Percentiles rank a stretch among this genome's conserved stretches.
phyloP scores from a whole-genome alignment of 2,113 vertebrate species.

The Lynx canadensis region DNA sequence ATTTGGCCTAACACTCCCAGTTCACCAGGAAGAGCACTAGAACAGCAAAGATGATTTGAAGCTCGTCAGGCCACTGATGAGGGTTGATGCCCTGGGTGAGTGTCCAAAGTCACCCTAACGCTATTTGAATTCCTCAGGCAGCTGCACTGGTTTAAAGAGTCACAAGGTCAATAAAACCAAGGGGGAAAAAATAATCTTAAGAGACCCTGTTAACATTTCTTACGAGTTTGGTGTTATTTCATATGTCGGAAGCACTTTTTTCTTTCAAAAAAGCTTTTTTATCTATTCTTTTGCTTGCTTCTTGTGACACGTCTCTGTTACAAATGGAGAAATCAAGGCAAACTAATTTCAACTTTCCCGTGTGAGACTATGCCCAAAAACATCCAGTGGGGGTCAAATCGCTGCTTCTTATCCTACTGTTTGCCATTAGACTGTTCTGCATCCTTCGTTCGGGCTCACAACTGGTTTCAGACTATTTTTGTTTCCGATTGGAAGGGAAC shows the following conservation, averaged over 20 bases:
- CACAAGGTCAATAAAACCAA: neutral
- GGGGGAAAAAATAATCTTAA: neutral
- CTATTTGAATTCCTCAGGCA: neutral
- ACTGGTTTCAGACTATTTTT: neutral
- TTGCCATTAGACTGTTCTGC: neutral
- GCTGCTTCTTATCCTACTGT: neutral
- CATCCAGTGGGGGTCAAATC: accelerated
- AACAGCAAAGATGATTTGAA: neutral
- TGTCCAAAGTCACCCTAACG: accelerated
- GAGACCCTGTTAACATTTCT: neutral
- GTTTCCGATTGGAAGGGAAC: neutral
- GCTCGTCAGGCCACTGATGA: neutral
- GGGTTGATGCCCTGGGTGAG: too few relatives aligned
- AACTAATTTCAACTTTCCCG: neutral
- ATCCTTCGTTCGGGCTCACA: neutral
- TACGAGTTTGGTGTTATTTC: neutral
- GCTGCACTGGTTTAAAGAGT: neutral
- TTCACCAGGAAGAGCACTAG: neutral
- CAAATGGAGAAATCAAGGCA: neutral
- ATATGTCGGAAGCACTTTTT: neutral
- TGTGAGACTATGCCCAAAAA: neutral
- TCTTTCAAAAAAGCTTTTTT: neutral
- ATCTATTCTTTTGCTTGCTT: slow-evolving; percentile 18
- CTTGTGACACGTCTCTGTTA: neutral
- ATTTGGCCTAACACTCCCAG: neutral